A percentile compares a stretch with the other conserved stretches of the same genome.
Conservation (phyloP, 2,888 invertebrate species). For the Athalia circularis region DNA sequence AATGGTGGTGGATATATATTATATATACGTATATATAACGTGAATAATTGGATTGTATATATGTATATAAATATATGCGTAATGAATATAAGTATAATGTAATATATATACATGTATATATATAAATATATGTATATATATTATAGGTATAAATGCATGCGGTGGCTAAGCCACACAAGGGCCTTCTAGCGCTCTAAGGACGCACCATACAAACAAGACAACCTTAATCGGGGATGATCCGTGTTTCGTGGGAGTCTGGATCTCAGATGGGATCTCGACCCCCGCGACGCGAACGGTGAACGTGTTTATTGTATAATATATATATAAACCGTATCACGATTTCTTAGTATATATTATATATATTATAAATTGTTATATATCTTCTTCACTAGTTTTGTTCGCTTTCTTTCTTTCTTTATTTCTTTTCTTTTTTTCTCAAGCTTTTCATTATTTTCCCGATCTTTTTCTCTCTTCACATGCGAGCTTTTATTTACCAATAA, state of each 20-base stretch:
- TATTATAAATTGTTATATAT: too few relatives aligned
- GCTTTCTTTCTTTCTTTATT: background rate
- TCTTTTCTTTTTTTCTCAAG: background rate
- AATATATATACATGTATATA: background rate
- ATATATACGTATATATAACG: constrained; percentile 21
- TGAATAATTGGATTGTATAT: constrained; percentile 31
- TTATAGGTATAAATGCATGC: constrained; percentile 57
- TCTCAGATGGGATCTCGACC: constrained; percentile 36
- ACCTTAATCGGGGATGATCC: constrained; percentile 45
- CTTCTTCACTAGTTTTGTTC: background rate
- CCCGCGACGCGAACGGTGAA: constrained; percentile 23
- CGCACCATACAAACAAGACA: constrained; percentile 57
- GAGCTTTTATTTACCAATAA: background rate
- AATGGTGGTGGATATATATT: constrained; percentile 1
- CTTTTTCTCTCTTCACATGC: constrained; percentile 13
- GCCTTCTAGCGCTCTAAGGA: constrained; percentile 59
- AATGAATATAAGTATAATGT: background rate
- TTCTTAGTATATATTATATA: background rate
- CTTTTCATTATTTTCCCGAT: too few relatives aligned
- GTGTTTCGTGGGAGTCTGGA: constrained; percentile 42
- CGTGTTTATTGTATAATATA: constrained; percentile 11
- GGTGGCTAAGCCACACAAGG: constrained; percentile 60
- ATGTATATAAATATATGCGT: background rate
- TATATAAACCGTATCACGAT: constrained; percentile 17
- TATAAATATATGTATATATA: background rate